These are phyloP conservation scores for Acrobasis consociella DNA, from an alignment of 2,888 invertebrate genomes.

Conservation along the genomic window DNA sequence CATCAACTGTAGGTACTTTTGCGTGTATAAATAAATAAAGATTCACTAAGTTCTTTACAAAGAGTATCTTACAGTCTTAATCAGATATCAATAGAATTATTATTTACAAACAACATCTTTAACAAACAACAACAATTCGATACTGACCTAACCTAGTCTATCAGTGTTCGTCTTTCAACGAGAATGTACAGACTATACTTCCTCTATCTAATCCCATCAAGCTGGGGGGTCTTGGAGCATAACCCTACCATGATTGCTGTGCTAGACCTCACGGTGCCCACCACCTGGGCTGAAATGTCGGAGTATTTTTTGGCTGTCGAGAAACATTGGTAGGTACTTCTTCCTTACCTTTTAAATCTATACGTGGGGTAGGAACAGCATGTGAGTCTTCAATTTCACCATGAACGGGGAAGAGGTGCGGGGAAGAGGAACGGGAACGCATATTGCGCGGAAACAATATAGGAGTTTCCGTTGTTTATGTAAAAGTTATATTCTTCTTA, in stretches of 20 bases:
- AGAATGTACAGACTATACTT: slow-evolving; percentile 4
- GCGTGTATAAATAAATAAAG: not conserved
- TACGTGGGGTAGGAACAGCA: no score
- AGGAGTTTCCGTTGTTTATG: no score
- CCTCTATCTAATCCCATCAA: not conserved
- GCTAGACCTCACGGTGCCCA: slow-evolving; percentile 54
- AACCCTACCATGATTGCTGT: slow-evolving; percentile 41
- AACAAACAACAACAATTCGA: not conserved
- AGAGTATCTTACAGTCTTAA: no score
- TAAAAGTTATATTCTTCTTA: no score
- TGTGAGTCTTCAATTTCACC: no score
- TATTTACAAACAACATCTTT: slow-evolving; percentile 4
- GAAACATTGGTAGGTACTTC: slow-evolving; percentile 13
- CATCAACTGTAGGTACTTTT: not conserved
- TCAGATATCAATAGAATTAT: not conserved
- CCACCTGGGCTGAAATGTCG: slow-evolving; percentile 51
- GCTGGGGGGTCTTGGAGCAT: not conserved
- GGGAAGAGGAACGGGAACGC: no score
- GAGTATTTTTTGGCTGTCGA: slow-evolving; percentile 54
- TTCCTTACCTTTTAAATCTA: no score
- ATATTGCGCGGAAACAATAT: no score
- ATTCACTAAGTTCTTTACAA: not conserved
- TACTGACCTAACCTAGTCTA: no score
- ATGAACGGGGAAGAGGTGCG: no score
- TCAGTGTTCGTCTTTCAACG: not conserved